These are phyloP conservation scores for Forbesichthys papilliferus DNA, from an alignment of 2,113 vertebrate species.

Conservation along the genomic window DNA sequence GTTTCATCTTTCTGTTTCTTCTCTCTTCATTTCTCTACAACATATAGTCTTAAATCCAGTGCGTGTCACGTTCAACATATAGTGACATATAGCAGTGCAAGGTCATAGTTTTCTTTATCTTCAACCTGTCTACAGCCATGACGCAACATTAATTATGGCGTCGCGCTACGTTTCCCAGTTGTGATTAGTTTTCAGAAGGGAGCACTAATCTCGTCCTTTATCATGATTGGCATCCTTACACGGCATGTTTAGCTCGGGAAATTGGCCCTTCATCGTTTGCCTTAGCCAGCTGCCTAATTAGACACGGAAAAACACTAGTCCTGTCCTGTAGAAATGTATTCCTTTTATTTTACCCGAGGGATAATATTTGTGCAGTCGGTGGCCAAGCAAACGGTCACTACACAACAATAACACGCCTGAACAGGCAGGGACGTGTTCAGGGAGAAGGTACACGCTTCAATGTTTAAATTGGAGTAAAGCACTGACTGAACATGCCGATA, in stretches of 20 bases:
- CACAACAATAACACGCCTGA: constrained; percentile 43
- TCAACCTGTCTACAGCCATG: constrained; percentile 29
- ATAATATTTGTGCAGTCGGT: constrained; percentile 35
- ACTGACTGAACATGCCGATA: neutral
- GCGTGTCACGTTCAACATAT: no score
- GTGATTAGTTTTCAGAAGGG: constrained; percentile 54
- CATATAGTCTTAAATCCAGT: no score
- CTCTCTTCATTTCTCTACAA: no score
- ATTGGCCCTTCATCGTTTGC: constrained; percentile 53
- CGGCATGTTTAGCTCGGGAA: constrained; percentile 59
- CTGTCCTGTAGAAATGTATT: constrained; percentile 25
- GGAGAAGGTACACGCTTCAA: neutral
- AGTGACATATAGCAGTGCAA: neutral
- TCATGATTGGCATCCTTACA: constrained; percentile 62
- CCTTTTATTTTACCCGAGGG: constrained; percentile 1
- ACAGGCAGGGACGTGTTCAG: constrained; percentile 21
- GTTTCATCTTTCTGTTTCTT: no score
- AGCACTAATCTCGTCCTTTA: constrained; percentile 37
- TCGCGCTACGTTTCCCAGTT: constrained; percentile 33
- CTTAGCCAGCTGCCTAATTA: constrained; percentile 46
- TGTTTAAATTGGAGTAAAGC: neutral
- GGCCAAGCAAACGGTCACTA: constrained; percentile 21
- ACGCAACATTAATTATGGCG: constrained; percentile 55
- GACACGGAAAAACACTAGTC: constrained; percentile 43
- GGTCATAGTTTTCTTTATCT: constrained; percentile 29